A percentile compares a stretch with the other conserved stretches of the same genome.
phyloP scores from a whole-genome alignment of 2,113 vertebrate genomes.

The Ophthalmolycus amberensis region DNA sequence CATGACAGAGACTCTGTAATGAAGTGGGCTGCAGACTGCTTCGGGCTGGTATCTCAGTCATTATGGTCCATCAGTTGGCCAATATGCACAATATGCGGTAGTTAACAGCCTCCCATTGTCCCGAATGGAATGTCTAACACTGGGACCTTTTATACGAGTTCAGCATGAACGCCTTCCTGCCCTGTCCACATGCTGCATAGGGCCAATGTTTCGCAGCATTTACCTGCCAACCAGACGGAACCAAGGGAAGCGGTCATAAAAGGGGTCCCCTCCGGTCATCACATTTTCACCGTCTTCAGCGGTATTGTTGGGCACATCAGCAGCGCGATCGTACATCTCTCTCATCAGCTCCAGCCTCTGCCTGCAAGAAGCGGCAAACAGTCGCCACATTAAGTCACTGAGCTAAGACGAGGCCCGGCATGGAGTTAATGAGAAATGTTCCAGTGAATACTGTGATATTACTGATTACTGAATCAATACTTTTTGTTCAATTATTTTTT shows the following conservation, averaged over 20 bases:
- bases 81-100: not conserved
- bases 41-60: conserved; percentile 16
- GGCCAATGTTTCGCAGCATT: conserved; percentile 55
- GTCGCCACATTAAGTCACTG: not conserved
- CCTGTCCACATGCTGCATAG: not conserved
- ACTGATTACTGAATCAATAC: not conserved
- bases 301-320: conserved; percentile 91
- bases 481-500: not conserved
- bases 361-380: conserved; percentile 78
- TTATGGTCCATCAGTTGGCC: conserved; percentile 3
- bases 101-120: conserved; percentile 20
- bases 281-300: conserved; percentile 92
- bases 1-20: conserved; percentile 1
- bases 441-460: not conserved
- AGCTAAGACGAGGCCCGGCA: not conserved
- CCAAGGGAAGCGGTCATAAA: conserved; percentile 99
- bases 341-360: conserved; percentile 96
- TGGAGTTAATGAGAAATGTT: conserved; percentile 8
- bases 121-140: conserved; percentile 15
- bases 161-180: not conserved
- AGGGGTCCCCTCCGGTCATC: conserved; percentile 95
- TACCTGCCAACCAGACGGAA: conserved; percentile 99
- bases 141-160: conserved; percentile 1
- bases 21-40: conserved; percentile 9
- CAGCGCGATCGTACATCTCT: conserved; percentile 97